Evolutionary conservation across 2,797 vertebrate species (phyloP).

Genomic region (Mustela erminea): DNA sequence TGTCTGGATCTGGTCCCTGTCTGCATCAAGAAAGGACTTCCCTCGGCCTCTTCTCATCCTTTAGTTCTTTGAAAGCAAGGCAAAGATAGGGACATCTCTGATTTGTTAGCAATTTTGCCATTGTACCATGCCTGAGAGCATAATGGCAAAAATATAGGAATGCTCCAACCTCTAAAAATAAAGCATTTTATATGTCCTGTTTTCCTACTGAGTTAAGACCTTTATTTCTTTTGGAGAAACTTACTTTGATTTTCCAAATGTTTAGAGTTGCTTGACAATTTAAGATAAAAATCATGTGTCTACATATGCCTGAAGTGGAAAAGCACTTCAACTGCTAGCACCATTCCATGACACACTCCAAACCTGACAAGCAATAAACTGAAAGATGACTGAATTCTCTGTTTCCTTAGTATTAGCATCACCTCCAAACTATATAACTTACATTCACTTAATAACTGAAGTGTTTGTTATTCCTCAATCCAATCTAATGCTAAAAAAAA

Average conservation of each 20-base stretch:
- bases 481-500: not conserved
- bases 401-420: slow-evolving; percentile 47
- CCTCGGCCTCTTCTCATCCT: not conserved
- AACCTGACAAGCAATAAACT: not conserved
- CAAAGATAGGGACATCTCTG: not conserved
- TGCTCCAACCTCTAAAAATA: slow-evolving; percentile 9
- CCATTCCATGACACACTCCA: not conserved
- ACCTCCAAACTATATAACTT: not conserved
- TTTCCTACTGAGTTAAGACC: not conserved
- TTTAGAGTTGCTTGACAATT: slow-evolving; percentile 47
- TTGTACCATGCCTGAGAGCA: not conserved
- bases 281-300: slow-evolving; percentile 7
- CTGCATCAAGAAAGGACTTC: not conserved
- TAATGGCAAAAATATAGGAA: slow-evolving; percentile 23
- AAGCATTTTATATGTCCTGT: not conserved
- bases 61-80: slow-evolving; percentile 30
- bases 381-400: slow-evolving; percentile 13
- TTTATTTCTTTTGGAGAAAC: slow-evolving; percentile 55
- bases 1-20: not conserved
- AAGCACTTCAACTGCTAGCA: not conserved
- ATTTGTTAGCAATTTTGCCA: not conserved
- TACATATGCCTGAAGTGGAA: not conserved
- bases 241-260: slow-evolving; percentile 56
- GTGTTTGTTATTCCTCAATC: slow-evolving; percentile 39
- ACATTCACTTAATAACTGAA: not conserved